phyloP scores from a whole-genome alignment of 2,888 invertebrate genomes.

The Patella caerulea region DNA sequence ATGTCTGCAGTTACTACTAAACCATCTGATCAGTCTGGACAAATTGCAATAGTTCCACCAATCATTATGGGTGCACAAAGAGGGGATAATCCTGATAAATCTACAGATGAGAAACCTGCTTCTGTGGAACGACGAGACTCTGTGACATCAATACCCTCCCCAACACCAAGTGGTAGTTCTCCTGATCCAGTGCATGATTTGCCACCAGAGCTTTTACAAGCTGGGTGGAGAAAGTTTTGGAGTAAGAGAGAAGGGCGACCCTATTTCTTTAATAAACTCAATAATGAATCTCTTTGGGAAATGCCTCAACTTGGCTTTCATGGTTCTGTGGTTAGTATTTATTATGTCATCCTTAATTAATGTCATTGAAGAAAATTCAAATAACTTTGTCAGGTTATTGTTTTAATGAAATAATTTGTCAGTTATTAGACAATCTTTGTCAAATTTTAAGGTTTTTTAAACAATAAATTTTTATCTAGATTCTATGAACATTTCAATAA shows the following conservation, averaged over 20 bases:
- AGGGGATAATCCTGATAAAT: neutral
- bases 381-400: neutral
- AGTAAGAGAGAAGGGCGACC: conserved; percentile 94
- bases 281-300: conserved; percentile 97
- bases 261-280: conserved; percentile 96
- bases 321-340: conserved; percentile 22
- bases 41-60: neutral
- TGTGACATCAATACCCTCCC: conserved; percentile 20
- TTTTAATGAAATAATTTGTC: neutral
- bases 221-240: conserved; percentile 98
- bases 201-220: conserved; percentile 81
- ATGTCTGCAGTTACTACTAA: neutral
- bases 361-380: neutral
- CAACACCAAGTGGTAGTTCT: conserved; percentile 48
- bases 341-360: neutral
- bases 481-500: too few relatives aligned
- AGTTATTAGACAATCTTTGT: neutral
- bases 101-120: neutral
- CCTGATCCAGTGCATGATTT: conserved; percentile 73
- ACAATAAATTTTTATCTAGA: too few relatives aligned
- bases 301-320: conserved; percentile 79
- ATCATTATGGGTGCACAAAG: neutral
- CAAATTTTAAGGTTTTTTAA: too few relatives aligned
- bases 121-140: neutral
- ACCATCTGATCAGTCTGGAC: neutral